A percentile compares a stretch with the other conserved stretches of the same genome.
These are phyloP conservation scores for Torymus tubicola DNA, from an alignment of 2,888 invertebrate species.

Conservation along the genomic window DNA sequence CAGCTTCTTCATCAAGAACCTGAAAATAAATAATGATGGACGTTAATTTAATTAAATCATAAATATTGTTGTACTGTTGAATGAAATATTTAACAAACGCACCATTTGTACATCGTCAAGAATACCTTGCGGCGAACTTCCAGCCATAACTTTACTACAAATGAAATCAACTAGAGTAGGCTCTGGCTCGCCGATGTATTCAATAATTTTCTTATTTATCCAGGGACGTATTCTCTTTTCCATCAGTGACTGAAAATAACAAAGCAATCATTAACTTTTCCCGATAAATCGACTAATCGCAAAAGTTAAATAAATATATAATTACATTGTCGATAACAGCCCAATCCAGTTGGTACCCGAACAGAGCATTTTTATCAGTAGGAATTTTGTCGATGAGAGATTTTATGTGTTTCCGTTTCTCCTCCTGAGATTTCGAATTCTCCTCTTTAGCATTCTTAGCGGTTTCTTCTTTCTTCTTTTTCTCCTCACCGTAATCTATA, in stretches of 20 bases:
- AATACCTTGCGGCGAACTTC: slow-evolving; percentile 94
- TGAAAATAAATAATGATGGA: slow-evolving; percentile 74
- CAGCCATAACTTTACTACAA: slow-evolving; percentile 97
- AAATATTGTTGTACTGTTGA: not conserved
- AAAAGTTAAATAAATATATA: slow-evolving; percentile 36
- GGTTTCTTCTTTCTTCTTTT: slow-evolving; percentile 75
- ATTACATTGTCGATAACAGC: slow-evolving; percentile 85
- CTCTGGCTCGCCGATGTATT: slow-evolving; percentile 99
- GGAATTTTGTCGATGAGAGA: slow-evolving; percentile 98
- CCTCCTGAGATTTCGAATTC: slow-evolving; percentile 87
- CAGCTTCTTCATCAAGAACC: slow-evolving; percentile 99
- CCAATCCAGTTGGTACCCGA: slow-evolving; percentile 96
- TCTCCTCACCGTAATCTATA: slow-evolving; percentile 81
- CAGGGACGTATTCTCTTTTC: slow-evolving; percentile 98
- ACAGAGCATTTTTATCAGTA: slow-evolving; percentile 96
- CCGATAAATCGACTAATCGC: no score
- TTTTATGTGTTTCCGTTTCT: slow-evolving; percentile 97
- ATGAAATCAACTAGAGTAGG: slow-evolving; percentile 99
- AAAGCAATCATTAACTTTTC: not conserved
- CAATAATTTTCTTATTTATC: slow-evolving; percentile 99
- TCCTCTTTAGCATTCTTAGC: slow-evolving; percentile 80
- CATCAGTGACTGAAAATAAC: slow-evolving; percentile 85
- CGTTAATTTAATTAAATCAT: not conserved
- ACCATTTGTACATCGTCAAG: slow-evolving; percentile 99
- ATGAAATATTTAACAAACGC: slow-evolving; percentile 63